phyloP scores from a whole-genome alignment of 2,888 invertebrate genomes.

The Ornithoptera priamus region DNA sequence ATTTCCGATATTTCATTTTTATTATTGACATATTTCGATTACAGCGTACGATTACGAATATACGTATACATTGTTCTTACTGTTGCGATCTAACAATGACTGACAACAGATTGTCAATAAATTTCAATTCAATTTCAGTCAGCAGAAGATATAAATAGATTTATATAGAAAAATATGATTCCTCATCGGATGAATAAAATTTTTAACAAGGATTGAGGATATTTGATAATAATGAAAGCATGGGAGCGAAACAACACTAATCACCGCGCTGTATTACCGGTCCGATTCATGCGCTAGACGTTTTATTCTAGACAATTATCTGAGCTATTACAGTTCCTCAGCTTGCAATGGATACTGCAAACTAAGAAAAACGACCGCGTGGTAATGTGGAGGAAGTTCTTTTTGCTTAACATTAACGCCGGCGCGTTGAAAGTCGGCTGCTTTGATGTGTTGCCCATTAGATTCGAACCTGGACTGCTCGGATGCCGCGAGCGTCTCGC shows the following conservation, averaged over 20 bases:
- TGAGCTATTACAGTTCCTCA: neutral
- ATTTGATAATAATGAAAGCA: too few relatives aligned
- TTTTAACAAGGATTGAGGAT: too few relatives aligned
- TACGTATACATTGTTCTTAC: too few relatives aligned
- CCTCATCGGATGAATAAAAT: too few relatives aligned
- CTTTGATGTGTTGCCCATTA: slow-evolving; percentile 19
- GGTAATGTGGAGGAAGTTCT: neutral
- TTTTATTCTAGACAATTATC: slow-evolving; percentile 12
- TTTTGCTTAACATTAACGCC: slow-evolving; percentile 9
- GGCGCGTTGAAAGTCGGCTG: slow-evolving; percentile 8
- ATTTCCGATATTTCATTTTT: too few relatives aligned
- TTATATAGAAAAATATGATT: too few relatives aligned
- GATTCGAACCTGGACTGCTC: slow-evolving; percentile 23
- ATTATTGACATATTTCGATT: too few relatives aligned
- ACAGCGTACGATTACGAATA: too few relatives aligned
- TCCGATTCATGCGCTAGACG: neutral
- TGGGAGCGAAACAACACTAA: neutral
- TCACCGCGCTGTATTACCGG: neutral
- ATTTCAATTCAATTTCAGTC: too few relatives aligned
- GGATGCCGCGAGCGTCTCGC: slow-evolving; percentile 19
- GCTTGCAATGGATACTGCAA: slow-evolving; percentile 12
- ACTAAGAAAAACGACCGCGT: slow-evolving; percentile 3
- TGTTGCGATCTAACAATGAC: too few relatives aligned
- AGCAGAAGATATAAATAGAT: too few relatives aligned
- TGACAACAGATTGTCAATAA: too few relatives aligned